Percentiles rank a stretch among this genome's conserved stretches.
phyloP scores from a whole-genome alignment of 2,113 vertebrate species.

The Columbina picui region DNA sequence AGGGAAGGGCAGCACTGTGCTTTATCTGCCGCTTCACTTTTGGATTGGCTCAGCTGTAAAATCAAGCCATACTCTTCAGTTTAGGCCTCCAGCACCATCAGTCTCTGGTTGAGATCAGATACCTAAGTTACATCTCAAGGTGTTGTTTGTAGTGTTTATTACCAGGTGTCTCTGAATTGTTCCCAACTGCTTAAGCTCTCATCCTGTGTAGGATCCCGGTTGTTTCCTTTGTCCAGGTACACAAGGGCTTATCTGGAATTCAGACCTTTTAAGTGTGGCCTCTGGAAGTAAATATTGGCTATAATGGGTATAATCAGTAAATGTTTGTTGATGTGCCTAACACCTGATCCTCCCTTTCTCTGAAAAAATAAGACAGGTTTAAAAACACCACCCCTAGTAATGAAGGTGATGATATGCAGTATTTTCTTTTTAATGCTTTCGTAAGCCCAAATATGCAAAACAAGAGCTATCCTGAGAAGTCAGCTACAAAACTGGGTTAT shows the following conservation, averaged over 20 bases:
- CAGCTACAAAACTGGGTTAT: background rate
- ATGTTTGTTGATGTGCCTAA: background rate
- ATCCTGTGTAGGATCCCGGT: background rate
- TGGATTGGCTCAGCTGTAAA: background rate
- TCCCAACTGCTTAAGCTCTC: background rate
- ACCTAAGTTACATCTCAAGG: background rate
- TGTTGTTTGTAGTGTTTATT: background rate
- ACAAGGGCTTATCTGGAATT: background rate
- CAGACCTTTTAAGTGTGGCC: background rate
- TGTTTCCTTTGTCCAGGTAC: background rate
- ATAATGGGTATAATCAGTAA: background rate
- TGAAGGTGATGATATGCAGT: background rate
- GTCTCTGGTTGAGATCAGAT: background rate
- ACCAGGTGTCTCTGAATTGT: background rate
- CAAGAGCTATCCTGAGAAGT: background rate
- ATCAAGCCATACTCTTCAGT: background rate
- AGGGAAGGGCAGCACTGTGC: background rate
- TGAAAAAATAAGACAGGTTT: background rate
- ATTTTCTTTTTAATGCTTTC: constrained; percentile 6
- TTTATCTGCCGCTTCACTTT: background rate
- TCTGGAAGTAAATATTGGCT: constrained; percentile 29
- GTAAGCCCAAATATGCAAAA: background rate
- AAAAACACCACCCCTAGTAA: background rate
- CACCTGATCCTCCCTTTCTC: background rate
- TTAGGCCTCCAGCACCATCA: background rate